Evolutionary conservation across 2,797 vertebrate species (phyloP).

Genomic region (Rhynchonycteris naso): DNA sequence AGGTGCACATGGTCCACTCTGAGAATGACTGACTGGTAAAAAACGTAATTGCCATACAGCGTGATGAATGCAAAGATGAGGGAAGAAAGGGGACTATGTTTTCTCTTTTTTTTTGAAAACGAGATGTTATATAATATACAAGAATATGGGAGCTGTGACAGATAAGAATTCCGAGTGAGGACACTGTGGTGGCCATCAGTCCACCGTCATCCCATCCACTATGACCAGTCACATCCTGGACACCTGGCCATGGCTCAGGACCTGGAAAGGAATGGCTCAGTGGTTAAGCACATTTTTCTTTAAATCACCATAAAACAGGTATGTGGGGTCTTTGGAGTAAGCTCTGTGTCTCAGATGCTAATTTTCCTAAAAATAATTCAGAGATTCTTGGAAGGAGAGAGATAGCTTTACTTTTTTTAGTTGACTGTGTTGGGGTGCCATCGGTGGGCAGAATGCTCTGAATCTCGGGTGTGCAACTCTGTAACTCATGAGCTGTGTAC

Average conservation of each 20-base stretch:
- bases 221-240: fast-evolving
- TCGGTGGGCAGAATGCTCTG: too few species aligned
- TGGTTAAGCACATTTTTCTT: fast-evolving
- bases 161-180: neutral
- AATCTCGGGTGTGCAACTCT: too few species aligned
- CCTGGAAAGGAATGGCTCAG: neutral
- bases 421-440: too few species aligned
- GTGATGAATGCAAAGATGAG: neutral
- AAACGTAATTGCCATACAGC: neutral
- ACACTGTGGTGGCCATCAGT: too few species aligned
- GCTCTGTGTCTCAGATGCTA: fast-evolving
- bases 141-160: fast-evolving
- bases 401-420: too few species aligned
- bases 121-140: fast-evolving
- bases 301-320: neutral
- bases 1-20: neutral
- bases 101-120: neutral
- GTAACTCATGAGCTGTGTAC: too few species aligned
- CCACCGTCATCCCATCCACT: too few species aligned
- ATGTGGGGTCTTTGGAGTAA: neutral
- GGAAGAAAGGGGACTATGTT: fast-evolving
- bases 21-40: neutral
- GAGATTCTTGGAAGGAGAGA: neutral
- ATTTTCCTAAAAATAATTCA: neutral
- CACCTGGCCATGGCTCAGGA: neutral